Conservation (phyloP, 2,113 vertebrate genomes). For the Sclerurus mexicanus region DNA sequence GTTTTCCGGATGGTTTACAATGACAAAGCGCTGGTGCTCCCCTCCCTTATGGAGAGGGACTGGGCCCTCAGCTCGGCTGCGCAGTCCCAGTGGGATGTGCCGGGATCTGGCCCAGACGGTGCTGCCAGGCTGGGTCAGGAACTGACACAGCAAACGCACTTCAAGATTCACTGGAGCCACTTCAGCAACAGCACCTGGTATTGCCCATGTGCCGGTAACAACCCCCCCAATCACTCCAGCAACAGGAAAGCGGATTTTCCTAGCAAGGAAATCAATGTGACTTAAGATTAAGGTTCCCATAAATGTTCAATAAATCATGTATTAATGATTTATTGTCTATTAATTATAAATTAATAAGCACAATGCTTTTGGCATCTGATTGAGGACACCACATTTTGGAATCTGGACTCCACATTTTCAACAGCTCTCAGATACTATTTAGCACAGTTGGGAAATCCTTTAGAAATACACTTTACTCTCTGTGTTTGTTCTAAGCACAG, state of each 20-base stretch:
- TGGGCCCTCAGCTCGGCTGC: neutral
- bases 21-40: neutral
- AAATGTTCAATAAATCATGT: neutral
- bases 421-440: neutral
- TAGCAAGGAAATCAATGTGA: neutral
- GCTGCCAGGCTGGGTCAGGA: neutral
- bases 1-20: neutral
- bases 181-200: neutral
- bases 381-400: neutral
- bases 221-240: neutral
- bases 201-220: rapidly evolving
- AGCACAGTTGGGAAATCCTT: neutral
- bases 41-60: neutral
- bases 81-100: neutral
- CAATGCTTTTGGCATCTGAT: neutral
- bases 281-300: neutral
- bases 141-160: neutral
- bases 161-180: neutral
- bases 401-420: neutral
- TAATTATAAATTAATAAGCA: slow-evolving; percentile 38
- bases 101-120: neutral
- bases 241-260: neutral
- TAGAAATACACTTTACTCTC: neutral
- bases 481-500: neutral
- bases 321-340: slow-evolving; percentile 4